Percentiles rank a stretch among this genome's conserved stretches.
These are phyloP conservation scores for Drosophila monieri DNA, from an alignment of 2,888 invertebrate species.

Conservation along the genomic window DNA sequence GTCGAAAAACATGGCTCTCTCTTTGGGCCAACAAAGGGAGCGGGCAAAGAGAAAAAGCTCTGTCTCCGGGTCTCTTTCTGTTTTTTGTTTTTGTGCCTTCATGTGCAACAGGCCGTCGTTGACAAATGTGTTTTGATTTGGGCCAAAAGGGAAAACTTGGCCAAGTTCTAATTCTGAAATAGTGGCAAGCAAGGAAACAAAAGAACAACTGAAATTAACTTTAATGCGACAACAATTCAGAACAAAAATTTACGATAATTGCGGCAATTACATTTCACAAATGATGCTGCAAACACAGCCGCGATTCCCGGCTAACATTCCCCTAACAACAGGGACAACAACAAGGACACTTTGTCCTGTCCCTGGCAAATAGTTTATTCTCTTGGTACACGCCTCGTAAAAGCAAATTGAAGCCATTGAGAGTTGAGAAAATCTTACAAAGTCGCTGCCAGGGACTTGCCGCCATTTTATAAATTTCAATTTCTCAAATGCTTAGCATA, in stretches of 20 bases:
- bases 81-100: background rate
- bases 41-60: conserved; percentile 16
- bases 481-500: conserved; percentile 76
- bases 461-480: conserved; percentile 71
- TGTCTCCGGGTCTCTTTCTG: background rate
- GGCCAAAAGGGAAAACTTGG: conserved; percentile 29
- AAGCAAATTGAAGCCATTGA: conserved; percentile 78
- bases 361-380: conserved; percentile 63
- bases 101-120: conserved; percentile 67
- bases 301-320: conserved; percentile 21
- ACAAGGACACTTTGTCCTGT: conserved; percentile 2
- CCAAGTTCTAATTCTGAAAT: conserved; percentile 57
- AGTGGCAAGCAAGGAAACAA: conserved; percentile 48
- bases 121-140: conserved; percentile 73
- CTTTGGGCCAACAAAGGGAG: conserved; percentile 16
- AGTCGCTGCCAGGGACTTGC: conserved; percentile 40
- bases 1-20: conserved; percentile 53
- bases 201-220: conserved; percentile 60
- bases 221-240: conserved; percentile 71
- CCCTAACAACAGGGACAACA: conserved; percentile 3
- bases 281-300: conserved; percentile 69
- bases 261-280: conserved; percentile 74
- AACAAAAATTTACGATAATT: conserved; percentile 76
- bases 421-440: conserved; percentile 68
- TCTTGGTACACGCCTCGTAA: conserved; percentile 41